These are phyloP conservation scores for Drosophila setosimentum DNA, from an alignment of 2,888 invertebrate species.

Conservation along the genomic window DNA sequence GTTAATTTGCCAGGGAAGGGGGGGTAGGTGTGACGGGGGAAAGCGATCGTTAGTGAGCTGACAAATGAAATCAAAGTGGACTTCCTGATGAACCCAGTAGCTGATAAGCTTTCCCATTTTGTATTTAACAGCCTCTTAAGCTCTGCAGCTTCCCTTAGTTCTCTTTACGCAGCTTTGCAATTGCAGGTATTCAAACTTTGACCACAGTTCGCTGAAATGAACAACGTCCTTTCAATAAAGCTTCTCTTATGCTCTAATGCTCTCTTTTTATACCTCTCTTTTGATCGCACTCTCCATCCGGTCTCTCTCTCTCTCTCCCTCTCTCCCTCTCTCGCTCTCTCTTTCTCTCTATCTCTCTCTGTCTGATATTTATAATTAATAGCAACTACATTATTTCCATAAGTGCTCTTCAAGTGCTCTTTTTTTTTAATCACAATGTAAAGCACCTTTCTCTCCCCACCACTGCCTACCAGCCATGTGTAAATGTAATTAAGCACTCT, in stretches of 20 bases:
- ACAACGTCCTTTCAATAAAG: background rate
- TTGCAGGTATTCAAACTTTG: background rate
- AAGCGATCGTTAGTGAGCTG: background rate
- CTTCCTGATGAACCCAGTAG: constrained; percentile 8
- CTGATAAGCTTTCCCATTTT: constrained; percentile 5
- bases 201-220: background rate
- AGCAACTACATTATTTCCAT: constrained; percentile 20
- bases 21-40: background rate
- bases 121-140: background rate
- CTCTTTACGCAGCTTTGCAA: background rate
- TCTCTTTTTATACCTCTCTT: background rate
- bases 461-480: constrained; percentile 46
- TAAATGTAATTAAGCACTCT: constrained; percentile 76
- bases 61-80: constrained; percentile 1
- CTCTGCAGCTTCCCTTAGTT: background rate
- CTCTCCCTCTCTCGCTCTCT: background rate
- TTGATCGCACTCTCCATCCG: background rate
- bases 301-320: background rate
- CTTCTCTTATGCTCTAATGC: background rate
- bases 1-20: constrained; percentile 12
- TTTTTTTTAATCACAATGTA: constrained; percentile 24
- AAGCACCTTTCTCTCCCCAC: background rate
- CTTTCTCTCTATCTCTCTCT: background rate
- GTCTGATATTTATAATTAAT: constrained; percentile 13
- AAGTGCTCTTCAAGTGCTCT: constrained; percentile 2